Evolutionary conservation across 1,140 invertebrate genomes (phyloP).

Genomic region (Anastrepha ludens): DNA sequence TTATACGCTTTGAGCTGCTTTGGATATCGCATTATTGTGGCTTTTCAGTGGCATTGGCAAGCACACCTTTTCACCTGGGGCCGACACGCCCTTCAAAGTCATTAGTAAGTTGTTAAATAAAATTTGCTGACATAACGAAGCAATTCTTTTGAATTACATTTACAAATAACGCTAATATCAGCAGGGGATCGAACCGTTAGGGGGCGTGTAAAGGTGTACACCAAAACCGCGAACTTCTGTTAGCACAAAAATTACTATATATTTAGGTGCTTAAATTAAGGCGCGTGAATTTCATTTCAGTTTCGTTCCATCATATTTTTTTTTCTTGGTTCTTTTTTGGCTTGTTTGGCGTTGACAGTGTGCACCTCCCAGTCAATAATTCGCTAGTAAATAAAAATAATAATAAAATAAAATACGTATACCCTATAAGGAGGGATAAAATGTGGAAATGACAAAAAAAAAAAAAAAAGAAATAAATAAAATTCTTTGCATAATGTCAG

Average conservation of each 20-base stretch:
- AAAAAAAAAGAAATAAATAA: too few relatives aligned
- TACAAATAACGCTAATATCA: conserved; percentile 8
- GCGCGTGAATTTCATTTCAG: conserved; percentile 15
- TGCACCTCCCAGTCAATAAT: neutral
- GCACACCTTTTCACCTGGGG: conserved; percentile 27
- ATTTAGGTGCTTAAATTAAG: neutral
- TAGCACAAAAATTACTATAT: neutral
- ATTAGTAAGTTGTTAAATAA: conserved; percentile 46
- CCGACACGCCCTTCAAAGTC: conserved; percentile 17
- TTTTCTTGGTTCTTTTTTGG: neutral
- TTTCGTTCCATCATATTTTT: neutral
- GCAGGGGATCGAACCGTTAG: neutral
- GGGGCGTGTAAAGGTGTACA: neutral
- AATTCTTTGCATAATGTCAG: neutral
- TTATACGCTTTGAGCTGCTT: neutral
- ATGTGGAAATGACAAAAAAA: conserved; percentile 6
- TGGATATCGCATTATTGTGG: neutral
- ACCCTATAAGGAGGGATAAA: neutral
- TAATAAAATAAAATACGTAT: neutral
- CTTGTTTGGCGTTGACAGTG: neutral
- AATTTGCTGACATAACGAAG: conserved; percentile 24
- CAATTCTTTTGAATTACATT: conserved; percentile 46
- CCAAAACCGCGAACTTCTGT: neutral
- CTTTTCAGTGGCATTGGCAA: conserved; percentile 15
- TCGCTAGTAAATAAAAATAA: neutral